Evolutionary conservation across 2,888 invertebrate genomes (phyloP).

Genomic region (Sepiola atlantica): DNA sequence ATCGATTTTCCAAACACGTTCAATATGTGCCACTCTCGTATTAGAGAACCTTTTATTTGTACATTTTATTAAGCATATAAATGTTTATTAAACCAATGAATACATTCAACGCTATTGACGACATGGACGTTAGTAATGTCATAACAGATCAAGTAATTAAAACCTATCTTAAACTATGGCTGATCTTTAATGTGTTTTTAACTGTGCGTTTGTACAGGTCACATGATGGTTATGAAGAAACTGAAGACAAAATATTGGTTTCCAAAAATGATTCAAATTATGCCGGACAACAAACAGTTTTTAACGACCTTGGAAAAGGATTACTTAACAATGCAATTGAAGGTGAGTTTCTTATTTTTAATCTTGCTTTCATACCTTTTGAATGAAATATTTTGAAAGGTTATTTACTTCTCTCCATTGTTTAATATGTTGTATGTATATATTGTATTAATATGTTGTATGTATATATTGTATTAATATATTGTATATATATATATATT

Average conservation of each 20-base stretch:
- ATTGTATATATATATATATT: too few relatives aligned
- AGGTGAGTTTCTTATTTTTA: constrained; percentile 58
- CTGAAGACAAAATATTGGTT: constrained; percentile 66
- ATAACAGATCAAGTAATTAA: background rate
- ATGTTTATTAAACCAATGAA: too few relatives aligned
- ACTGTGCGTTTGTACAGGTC: constrained; percentile 68
- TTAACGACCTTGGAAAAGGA: constrained; percentile 73
- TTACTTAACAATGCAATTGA: constrained; percentile 75
- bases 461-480: too few relatives aligned
- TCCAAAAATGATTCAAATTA: constrained; percentile 66
- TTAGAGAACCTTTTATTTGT: too few relatives aligned
- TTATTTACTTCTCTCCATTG: too few relatives aligned
- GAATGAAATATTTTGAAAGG: too few relatives aligned
- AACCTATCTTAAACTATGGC: background rate
- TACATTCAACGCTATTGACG: background rate
- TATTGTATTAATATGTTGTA: too few relatives aligned
- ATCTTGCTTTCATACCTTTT: too few relatives aligned
- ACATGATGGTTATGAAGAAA: constrained; percentile 72
- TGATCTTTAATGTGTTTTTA: background rate
- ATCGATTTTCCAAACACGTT: too few relatives aligned
- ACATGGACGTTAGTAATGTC: background rate
- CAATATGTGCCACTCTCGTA: too few relatives aligned
- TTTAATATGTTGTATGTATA: too few relatives aligned
- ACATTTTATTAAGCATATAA: too few relatives aligned
- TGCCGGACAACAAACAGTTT: constrained; percentile 73